Conservation (phyloP, 2,888 invertebrate genomes). For the Drosophila quinaria region DNA sequence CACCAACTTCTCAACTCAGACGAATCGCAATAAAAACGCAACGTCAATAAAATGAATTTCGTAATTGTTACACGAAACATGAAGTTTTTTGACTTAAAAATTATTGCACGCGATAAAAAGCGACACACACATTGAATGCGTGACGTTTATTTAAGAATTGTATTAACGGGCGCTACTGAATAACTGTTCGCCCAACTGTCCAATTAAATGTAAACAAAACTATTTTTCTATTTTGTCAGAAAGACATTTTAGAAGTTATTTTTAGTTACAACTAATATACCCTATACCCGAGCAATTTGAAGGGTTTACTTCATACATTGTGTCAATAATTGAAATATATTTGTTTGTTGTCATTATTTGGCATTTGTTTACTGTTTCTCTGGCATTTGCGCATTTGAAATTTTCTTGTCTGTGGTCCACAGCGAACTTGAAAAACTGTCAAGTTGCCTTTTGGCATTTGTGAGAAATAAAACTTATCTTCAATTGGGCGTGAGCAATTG, state of each 20-base stretch:
- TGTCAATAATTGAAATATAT: background rate
- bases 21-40: conserved; percentile 28
- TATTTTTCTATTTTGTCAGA: conserved; percentile 47
- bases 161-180: conserved; percentile 30
- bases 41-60: conserved; percentile 22
- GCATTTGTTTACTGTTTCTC: conserved; percentile 2
- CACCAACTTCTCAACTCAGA: background rate
- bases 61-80: conserved; percentile 14
- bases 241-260: conserved; percentile 12
- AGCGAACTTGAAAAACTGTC: conserved; percentile 36
- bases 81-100: conserved; percentile 13
- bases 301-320: background rate
- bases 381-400: conserved; percentile 32
- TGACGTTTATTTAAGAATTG: conserved; percentile 42
- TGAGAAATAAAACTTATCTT: background rate
- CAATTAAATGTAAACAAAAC: conserved; percentile 45
- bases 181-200: conserved; percentile 51
- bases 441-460: conserved; percentile 14
- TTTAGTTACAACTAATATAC: conserved; percentile 14
- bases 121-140: conserved; percentile 14
- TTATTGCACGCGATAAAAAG: conserved; percentile 49
- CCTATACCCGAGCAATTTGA: background rate
- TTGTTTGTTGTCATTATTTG: background rate
- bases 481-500: conserved; percentile 14
- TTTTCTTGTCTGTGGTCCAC: conserved; percentile 19